Evolutionary conservation across 2,797 vertebrate genomes (phyloP).

Genomic region (Eidolon dupreanum): DNA sequence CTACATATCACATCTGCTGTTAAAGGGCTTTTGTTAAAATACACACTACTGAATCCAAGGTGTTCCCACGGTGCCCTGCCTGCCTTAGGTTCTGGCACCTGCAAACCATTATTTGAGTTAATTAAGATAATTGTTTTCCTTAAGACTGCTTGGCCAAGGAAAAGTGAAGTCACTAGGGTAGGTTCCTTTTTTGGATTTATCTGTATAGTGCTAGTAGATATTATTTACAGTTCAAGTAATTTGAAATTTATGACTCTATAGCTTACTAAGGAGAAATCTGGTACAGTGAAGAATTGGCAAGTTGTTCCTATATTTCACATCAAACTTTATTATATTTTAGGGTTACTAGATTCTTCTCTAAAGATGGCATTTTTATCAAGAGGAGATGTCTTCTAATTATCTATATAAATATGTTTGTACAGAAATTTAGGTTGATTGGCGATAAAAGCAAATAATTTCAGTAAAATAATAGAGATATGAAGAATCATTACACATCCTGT

Average conservation of each 20-base stretch:
- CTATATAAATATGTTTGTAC: background rate
- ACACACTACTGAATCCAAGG: background rate
- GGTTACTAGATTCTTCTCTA: background rate
- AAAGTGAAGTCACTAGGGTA: background rate
- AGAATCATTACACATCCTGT: background rate
- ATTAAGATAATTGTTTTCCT: constrained; percentile 64
- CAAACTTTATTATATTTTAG: background rate
- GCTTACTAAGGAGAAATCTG: background rate
- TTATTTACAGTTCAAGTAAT: constrained; percentile 53
- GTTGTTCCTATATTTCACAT: background rate
- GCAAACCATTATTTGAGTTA: constrained; percentile 37
- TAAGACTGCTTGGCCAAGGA: background rate
- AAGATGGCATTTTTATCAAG: background rate
- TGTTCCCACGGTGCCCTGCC: background rate
- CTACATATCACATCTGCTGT: background rate
- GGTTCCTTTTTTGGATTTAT: background rate
- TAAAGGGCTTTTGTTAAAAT: background rate
- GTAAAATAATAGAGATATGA: background rate
- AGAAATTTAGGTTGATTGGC: background rate
- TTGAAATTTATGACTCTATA: constrained; percentile 3
- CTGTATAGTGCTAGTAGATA: background rate
- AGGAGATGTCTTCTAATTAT: background rate
- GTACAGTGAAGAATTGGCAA: background rate
- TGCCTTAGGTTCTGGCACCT: background rate
- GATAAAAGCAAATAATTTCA: background rate